These are phyloP conservation scores for Anthrax anthrax DNA, from an alignment of 2,888 invertebrate genomes.

Conservation along the genomic window DNA sequence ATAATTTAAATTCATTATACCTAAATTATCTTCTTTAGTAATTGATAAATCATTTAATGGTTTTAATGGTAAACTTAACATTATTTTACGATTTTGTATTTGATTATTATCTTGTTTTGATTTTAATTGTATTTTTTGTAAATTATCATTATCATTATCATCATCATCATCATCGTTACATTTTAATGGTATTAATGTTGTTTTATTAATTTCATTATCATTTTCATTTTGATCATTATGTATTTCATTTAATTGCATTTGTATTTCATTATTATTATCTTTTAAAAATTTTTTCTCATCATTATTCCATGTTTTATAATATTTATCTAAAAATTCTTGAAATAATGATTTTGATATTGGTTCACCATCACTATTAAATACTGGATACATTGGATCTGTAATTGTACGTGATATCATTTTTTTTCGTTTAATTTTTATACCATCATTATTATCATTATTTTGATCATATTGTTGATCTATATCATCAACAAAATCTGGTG, in stretches of 20 bases:
- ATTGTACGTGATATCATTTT: slow-evolving; percentile 49
- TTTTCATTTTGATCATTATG: slow-evolving; percentile 53
- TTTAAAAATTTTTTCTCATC: slow-evolving; percentile 19
- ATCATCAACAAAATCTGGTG: slow-evolving; percentile 21
- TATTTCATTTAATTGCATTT: slow-evolving; percentile 24
- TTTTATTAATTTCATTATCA: background rate
- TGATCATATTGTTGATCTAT: slow-evolving; percentile 15
- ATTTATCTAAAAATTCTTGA: slow-evolving; percentile 51
- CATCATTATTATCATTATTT: background rate
- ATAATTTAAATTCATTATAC: no score
- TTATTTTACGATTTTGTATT: slow-evolving; percentile 24
- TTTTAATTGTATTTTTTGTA: slow-evolving; percentile 5
- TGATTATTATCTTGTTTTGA: slow-evolving; percentile 17
- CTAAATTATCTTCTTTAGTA: slow-evolving; percentile 9
- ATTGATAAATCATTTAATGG: slow-evolving; percentile 36
- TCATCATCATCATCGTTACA: slow-evolving; percentile 12
- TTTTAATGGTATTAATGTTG: no score
- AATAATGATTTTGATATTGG: slow-evolving; percentile 59
- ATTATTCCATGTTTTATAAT: slow-evolving; percentile 39
- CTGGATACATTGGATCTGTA: slow-evolving; percentile 63
- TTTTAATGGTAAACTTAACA: slow-evolving; percentile 56
- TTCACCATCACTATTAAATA: slow-evolving; percentile 58
- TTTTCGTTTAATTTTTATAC: background rate
- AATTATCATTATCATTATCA: slow-evolving; percentile 11
- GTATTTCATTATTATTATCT: slow-evolving; percentile 17